A percentile compares a stretch with the other conserved stretches of the same genome.
phyloP scores from a whole-genome alignment of 2,113 vertebrate genomes.

The Corythoichthys haematopterus region DNA sequence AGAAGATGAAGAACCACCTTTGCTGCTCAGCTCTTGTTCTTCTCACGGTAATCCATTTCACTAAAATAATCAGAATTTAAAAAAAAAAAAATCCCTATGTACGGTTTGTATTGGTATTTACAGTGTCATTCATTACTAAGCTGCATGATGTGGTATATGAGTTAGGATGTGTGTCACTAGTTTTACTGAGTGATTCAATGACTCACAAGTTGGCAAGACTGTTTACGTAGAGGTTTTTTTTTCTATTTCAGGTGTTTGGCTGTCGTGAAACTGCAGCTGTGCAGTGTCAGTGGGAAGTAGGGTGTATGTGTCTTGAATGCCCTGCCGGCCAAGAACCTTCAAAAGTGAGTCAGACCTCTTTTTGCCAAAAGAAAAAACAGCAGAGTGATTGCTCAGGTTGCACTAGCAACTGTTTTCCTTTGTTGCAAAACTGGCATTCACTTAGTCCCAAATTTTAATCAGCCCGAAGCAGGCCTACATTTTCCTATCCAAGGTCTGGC shows the following conservation, averaged over 20 bases:
- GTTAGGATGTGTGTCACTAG: not conserved
- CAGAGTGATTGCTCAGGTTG: not conserved
- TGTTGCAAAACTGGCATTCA: not conserved
- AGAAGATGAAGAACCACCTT: conserved; percentile 76
- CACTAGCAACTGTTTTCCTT: not conserved
- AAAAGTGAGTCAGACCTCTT: conserved; percentile 69
- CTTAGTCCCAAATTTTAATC: too few species aligned
- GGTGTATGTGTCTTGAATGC: conserved; percentile 71
- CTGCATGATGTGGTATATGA: not conserved
- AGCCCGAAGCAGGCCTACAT: too few species aligned
- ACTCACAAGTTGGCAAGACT: conserved; percentile 11
- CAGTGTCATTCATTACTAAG: not conserved
- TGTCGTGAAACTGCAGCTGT: conserved; percentile 56
- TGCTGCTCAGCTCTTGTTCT: conserved; percentile 65
- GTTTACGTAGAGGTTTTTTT: conserved; percentile 10
- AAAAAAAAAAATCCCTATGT: not conserved
- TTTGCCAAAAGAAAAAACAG: not conserved
- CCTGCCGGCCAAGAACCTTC: conserved; percentile 79
- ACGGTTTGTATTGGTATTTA: too few species aligned
- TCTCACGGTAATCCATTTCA: conserved; percentile 56
- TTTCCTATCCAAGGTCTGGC: too few species aligned
- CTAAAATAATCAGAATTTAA: not conserved
- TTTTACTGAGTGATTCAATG: not conserved
- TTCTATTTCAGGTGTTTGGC: conserved; percentile 52
- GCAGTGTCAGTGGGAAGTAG: conserved; percentile 58